Percentiles rank a stretch among this genome's conserved stretches.
phyloP scores from a whole-genome alignment of 2,113 vertebrate species.

The Pseudolaguvia tuberculata region DNA sequence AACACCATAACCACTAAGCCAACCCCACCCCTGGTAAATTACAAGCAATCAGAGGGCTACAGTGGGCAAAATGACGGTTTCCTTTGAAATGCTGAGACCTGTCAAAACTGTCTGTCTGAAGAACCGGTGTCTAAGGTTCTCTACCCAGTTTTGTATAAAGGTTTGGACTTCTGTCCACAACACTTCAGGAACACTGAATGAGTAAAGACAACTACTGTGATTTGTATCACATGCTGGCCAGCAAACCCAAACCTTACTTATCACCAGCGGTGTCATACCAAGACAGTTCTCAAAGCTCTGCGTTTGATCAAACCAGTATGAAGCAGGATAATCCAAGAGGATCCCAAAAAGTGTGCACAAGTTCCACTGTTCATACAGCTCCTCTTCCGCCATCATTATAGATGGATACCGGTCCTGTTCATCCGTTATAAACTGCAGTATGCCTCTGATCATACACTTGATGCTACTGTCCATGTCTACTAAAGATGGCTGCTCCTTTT shows the following conservation, averaged over 20 bases:
- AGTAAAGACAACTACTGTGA: conserved; percentile 71
- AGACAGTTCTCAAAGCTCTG: conserved; percentile 77
- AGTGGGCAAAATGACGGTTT: conserved; percentile 70
- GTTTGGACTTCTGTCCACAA: conserved; percentile 60
- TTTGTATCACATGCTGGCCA: conserved; percentile 58
- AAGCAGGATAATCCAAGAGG: conserved; percentile 81
- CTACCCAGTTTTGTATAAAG: conserved; percentile 68
- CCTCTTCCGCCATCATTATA: conserved; percentile 47
- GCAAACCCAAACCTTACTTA: conserved; percentile 67
- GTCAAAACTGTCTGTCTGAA: conserved; percentile 71
- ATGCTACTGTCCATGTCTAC: conserved; percentile 48
- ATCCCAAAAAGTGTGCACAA: conserved; percentile 83
- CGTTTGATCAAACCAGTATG: conserved; percentile 74
- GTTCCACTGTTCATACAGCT: conserved; percentile 71
- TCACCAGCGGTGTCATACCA: conserved; percentile 74
- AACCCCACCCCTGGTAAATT: no score
- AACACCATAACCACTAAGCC: no score
- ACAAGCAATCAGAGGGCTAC: conserved; percentile 74
- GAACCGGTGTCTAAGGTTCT: conserved; percentile 67
- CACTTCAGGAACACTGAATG: conserved; percentile 83
- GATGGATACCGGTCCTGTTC: conserved; percentile 49
- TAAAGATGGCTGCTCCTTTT: conserved; percentile 61
- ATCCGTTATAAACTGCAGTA: conserved; percentile 64
- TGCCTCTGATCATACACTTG: conserved; percentile 49
- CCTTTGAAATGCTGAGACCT: conserved; percentile 70